Base-by-base conservation (phyloP, 2,797 vertebrate species). In the Sebastes matsubarae region DNA sequence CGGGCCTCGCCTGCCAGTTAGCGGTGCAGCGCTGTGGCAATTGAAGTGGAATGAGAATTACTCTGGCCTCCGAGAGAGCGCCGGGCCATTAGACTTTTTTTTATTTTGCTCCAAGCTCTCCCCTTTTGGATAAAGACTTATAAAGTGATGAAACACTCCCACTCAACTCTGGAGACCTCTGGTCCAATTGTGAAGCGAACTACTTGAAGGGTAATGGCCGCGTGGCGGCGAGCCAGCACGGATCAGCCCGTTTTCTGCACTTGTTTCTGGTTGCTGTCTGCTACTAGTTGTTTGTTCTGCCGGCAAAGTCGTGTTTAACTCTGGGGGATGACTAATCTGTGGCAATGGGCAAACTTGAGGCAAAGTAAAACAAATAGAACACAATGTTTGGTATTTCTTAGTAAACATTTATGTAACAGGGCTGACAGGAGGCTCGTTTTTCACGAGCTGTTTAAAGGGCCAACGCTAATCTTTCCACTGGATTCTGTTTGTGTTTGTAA, bases 351-450 rank as follows among this genome's bases (percentile, higher is more conserved):
- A 93, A 93, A 94, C 92, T 88, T 70, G 75, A 90, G 78, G 84
- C 80, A 89, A 91, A 94, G 89, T 92, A 87, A 94, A 95, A 95
- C 93, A 95, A 95, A 94, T 89, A 93, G 83, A 93, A 88, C 88
- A 87, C 85, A 88, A 79, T 93, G 93, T 94, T 94, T 94, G 90
- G 87, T 93, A 93, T 95, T 94, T 93, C 92, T 92, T 34, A 12
- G 93, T 91, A 94, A 95, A 94, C 93, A 91, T 94, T 94, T 94
- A 90, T 93, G 93, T 71, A 90, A 89, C 82, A 4, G 79, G 74
- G 76, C 59, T 91, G 90, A 92, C 90, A 78, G 81, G 87, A 87
- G 86, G 87, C 87, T 93, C 89, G 46, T 90, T 94, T 93, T 94
- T 94, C 89, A 92, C 78, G 81, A 81, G 89, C 86, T 90, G 90